These are phyloP conservation scores for Pipra filicauda DNA, from an alignment of 2,113 vertebrate genomes.

Conservation along the genomic window DNA sequence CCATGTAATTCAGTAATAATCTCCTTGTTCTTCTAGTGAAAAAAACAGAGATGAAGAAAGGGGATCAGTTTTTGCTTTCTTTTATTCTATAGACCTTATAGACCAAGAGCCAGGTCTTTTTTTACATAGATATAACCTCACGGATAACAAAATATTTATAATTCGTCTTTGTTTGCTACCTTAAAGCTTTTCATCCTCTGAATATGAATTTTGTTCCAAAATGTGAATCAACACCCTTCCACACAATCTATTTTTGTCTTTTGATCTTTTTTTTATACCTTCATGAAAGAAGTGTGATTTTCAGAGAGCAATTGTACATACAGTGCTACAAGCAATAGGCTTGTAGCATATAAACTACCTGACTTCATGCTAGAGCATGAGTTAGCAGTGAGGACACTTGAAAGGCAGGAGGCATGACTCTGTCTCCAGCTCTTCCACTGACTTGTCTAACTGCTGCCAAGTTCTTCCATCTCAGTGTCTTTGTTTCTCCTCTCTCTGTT, in stretches of 20 bases:
- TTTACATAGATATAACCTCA: not conserved
- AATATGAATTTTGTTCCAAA: not conserved
- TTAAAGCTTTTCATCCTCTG: not conserved
- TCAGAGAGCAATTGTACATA: not conserved
- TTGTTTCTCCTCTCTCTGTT: slow-evolving; percentile 10
- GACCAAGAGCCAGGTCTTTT: not conserved
- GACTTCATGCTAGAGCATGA: not conserved
- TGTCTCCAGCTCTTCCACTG: not conserved
- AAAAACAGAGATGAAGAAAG: not conserved
- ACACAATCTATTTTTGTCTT: not conserved
- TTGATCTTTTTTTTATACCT: not conserved
- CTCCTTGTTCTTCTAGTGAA: not conserved
- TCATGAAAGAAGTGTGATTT: not conserved
- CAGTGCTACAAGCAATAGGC: not conserved
- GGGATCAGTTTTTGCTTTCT: not conserved
- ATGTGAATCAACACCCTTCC: not conserved
- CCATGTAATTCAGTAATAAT: not conserved
- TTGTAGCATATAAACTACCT: not conserved
- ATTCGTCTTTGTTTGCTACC: not conserved
- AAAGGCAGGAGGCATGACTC: not conserved
- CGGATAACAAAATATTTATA: not conserved
- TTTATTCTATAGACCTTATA: not conserved
- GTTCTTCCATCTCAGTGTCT: not conserved
- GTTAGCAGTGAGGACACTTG: not conserved
- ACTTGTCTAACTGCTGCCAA: not conserved